Evolutionary conservation across 2,888 invertebrate genomes (phyloP).

Genomic region (Andrena haemorrhoa): DNA sequence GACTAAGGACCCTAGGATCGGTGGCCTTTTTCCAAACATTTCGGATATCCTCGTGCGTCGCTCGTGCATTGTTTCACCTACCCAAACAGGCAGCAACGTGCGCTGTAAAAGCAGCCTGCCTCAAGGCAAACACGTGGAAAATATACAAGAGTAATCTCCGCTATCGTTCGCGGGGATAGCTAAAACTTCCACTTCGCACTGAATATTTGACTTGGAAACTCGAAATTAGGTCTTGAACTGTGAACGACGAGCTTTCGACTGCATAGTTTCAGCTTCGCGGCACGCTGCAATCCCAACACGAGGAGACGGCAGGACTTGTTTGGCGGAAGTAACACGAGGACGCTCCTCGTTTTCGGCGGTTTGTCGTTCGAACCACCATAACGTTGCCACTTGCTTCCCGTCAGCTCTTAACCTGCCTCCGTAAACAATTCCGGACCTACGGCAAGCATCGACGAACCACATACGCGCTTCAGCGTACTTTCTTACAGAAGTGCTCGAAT

Average conservation of each 20-base stretch:
- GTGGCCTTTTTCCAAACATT: constrained; percentile 23
- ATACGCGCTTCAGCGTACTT: constrained; percentile 15
- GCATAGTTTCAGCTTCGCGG: constrained; percentile 16
- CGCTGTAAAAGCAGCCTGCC: background rate
- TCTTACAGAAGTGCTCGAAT: background rate
- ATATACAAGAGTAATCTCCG: background rate
- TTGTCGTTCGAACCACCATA: constrained; percentile 49
- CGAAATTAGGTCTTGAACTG: background rate
- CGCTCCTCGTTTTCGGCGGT: constrained; percentile 41
- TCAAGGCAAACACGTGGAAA: background rate
- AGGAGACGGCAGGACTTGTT: background rate
- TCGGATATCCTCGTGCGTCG: constrained; percentile 14
- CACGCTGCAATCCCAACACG: background rate
- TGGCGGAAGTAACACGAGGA: constrained; percentile 17
- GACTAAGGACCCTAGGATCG: background rate
- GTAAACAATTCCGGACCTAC: constrained; percentile 54
- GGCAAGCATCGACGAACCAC: background rate
- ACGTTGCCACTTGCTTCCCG: constrained; percentile 23
- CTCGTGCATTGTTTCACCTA: constrained; percentile 14
- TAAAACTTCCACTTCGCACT: constrained; percentile 16
- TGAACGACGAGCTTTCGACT: constrained; percentile 18
- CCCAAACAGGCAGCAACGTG: constrained; percentile 19
- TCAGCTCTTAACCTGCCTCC: constrained; percentile 33
- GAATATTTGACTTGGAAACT: constrained; percentile 35
- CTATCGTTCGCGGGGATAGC: background rate